A percentile compares a stretch with the other conserved stretches of the same genome.
phyloP scores from a whole-genome alignment of 2,888 invertebrate genomes.

The Oeneis ivallda region DNA sequence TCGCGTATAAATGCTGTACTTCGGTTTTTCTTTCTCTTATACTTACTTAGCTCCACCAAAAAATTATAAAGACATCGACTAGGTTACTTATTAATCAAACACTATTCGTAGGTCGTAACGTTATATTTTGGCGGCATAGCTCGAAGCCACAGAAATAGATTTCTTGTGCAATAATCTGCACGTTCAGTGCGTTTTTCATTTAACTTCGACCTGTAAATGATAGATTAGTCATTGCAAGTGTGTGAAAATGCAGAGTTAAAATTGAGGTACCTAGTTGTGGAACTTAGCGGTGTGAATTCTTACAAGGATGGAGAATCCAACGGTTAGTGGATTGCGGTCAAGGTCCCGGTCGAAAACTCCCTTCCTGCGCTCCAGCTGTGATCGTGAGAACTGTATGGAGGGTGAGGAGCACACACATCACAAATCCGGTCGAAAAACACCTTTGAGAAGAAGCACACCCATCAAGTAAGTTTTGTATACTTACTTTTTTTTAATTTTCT shows the following conservation, averaged over 20 bases:
- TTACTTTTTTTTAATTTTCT: too few species aligned
- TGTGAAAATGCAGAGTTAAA: conserved; percentile 43
- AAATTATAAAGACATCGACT: conserved; percentile 27
- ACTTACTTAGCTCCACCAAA: not conserved
- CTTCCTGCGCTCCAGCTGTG: conserved; percentile 81
- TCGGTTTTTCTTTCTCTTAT: conserved; percentile 39
- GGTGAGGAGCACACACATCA: conserved; percentile 76
- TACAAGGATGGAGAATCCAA: conserved; percentile 65
- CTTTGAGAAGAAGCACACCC: conserved; percentile 73
- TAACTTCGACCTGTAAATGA: conserved; percentile 44
- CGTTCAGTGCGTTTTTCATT: conserved; percentile 52
- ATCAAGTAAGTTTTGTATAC: conserved; percentile 66
- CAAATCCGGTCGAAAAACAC: conserved; percentile 76
- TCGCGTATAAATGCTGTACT: conserved; percentile 51
- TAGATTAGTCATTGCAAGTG: conserved; percentile 39
- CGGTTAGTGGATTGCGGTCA: conserved; percentile 82
- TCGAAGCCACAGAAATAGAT: conserved; percentile 77
- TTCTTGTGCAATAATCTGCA: conserved; percentile 71
- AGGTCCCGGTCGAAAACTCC: conserved; percentile 88
- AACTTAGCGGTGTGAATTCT: conserved; percentile 15
- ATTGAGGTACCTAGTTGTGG: not conserved
- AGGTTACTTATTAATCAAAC: conserved; percentile 22
- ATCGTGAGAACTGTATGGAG: conserved; percentile 80
- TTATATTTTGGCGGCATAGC: conserved; percentile 77
- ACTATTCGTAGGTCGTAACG: conserved; percentile 59